phyloP scores from a whole-genome alignment of 2,888 invertebrate species.

The Ellobium chinense region DNA sequence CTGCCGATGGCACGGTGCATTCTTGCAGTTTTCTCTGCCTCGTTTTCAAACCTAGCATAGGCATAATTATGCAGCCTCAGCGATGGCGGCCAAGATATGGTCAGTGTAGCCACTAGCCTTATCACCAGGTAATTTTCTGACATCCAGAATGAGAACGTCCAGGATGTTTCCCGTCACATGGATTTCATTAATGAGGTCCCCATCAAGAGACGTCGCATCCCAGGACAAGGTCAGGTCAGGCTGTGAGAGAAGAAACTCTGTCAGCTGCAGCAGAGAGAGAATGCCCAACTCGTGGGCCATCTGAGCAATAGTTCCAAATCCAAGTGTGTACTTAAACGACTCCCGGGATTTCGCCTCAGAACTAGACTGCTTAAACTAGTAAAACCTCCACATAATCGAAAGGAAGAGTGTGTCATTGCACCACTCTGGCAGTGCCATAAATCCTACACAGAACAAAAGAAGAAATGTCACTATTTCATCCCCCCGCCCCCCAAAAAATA shows the following conservation, averaged over 20 bases:
- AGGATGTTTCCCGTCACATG: not conserved
- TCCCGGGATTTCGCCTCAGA: too few relatives aligned
- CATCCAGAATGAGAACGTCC: not conserved
- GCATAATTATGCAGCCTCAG: not conserved
- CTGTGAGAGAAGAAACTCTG: not conserved
- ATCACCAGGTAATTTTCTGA: not conserved
- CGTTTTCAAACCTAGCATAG: not conserved
- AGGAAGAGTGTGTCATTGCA: too few relatives aligned
- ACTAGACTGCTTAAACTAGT: too few relatives aligned
- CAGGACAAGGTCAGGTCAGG: not conserved
- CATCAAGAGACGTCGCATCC: slow-evolving; percentile 2
- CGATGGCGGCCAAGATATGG: not conserved
- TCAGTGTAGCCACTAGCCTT: not conserved
- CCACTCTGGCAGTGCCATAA: too few relatives aligned
- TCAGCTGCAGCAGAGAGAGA: not conserved
- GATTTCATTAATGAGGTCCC: not conserved
- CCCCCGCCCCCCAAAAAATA: too few relatives aligned
- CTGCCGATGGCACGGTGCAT: too few relatives aligned
- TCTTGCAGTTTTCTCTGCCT: not conserved
- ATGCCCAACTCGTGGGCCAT: slow-evolving; percentile 1
- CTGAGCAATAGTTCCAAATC: not conserved
- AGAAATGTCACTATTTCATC: too few relatives aligned
- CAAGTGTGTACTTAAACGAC: too few relatives aligned
- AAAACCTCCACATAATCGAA: too few relatives aligned
- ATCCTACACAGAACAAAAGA: too few relatives aligned